Evolutionary conservation across 1,140 invertebrate genomes (phyloP).

Genomic region (Megathymus violae): DNA sequence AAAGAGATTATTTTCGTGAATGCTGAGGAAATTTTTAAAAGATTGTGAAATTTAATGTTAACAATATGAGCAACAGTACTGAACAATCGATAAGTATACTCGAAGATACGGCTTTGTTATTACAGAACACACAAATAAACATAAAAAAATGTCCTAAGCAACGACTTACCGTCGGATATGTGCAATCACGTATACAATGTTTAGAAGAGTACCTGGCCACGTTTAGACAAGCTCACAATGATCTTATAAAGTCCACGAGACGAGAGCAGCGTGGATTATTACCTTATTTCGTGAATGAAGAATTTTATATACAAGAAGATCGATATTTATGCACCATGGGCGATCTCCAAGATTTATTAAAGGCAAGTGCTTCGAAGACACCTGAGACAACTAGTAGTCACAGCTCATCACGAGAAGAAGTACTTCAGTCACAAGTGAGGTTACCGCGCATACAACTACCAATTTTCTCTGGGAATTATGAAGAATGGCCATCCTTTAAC

Average conservation of each 20-base stretch:
- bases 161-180: slow-evolving; percentile 42
- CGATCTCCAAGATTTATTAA: slow-evolving; percentile 48
- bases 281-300: slow-evolving; percentile 44
- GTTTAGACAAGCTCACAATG: slow-evolving; percentile 36
- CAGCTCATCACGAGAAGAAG: background rate
- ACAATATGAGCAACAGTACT: no score
- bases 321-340: slow-evolving; percentile 33
- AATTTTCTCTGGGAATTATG: slow-evolving; percentile 27
- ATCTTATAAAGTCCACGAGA: slow-evolving; percentile 36
- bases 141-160: slow-evolving; percentile 45
- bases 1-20: slow-evolving; percentile 17
- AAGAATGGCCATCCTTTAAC: slow-evolving; percentile 36
- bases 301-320: slow-evolving; percentile 44
- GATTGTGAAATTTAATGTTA: no score
- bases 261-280: slow-evolving; percentile 34
- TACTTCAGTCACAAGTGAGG: slow-evolving; percentile 3
- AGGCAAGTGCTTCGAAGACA: background rate
- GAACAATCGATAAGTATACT: slow-evolving; percentile 19
- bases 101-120: slow-evolving; percentile 36
- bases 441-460: slow-evolving; percentile 29
- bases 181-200: slow-evolving; percentile 37
- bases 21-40: background rate
- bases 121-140: slow-evolving; percentile 39
- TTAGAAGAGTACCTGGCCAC: slow-evolving; percentile 44
- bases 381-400: background rate